Evolutionary conservation across 2,888 invertebrate genomes (phyloP).

Genomic region (Alentia gelatinosa): DNA sequence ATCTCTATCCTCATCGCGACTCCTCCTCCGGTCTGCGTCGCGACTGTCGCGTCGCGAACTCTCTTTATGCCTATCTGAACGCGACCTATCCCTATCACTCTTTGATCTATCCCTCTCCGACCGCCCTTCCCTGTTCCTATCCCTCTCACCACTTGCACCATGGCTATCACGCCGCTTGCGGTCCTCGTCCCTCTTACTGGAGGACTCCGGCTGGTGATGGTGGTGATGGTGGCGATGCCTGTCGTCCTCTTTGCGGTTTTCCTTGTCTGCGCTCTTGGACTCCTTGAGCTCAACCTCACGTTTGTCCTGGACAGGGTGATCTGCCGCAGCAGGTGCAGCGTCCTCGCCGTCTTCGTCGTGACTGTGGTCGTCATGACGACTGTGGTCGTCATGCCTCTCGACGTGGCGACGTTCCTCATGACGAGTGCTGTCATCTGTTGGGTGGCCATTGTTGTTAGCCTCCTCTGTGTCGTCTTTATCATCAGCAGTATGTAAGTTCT

Average conservation of each 20-base stretch:
- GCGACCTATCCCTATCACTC: conserved; percentile 46
- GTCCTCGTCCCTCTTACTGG: background rate
- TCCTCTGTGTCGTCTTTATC: conserved; percentile 11
- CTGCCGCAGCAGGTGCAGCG: background rate
- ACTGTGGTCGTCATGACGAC: background rate
- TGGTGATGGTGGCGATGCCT: background rate
- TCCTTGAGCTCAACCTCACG: conserved; percentile 47
- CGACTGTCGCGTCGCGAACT: background rate
- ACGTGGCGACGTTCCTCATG: background rate
- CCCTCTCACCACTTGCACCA: conserved; percentile 33
- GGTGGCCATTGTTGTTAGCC: conserved; percentile 34
- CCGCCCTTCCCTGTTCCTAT: conserved; percentile 43
- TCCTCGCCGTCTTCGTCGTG: background rate
- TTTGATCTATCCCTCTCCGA: conserved; percentile 40
- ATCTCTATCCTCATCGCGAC: conserved; percentile 1
- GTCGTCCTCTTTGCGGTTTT: conserved; percentile 23
- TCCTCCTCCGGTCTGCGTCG: background rate
- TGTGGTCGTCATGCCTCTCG: background rate
- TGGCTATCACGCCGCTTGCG: conserved; percentile 32
- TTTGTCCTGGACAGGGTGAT: conserved; percentile 39
- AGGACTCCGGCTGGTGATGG: background rate
- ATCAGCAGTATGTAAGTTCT: conserved; percentile 27
- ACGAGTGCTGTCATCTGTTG: background rate
- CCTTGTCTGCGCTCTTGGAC: conserved; percentile 40
- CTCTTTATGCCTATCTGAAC: conserved; percentile 36